Base-by-base conservation (phyloP, 2,888 invertebrate genomes). In the Tillus elongatus region DNA sequence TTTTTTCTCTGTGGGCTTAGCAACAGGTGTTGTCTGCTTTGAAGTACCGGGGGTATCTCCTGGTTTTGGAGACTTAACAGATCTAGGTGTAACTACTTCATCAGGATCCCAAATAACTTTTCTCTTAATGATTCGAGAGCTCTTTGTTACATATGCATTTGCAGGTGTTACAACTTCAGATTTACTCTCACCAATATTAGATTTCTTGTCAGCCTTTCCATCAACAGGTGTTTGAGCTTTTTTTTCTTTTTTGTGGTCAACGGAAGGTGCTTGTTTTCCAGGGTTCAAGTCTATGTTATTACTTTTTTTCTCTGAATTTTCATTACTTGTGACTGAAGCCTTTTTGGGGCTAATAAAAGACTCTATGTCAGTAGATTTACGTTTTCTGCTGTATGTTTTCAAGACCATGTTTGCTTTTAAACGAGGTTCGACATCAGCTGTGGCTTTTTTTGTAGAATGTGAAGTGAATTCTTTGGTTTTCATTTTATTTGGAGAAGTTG, bases 71-170 rank as follows among this genome's bases (percentile, higher is more conserved):
- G 46, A 43, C 33, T 46, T 46, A 8, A 44, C 30, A 1, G 49
- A 44, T 16, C 64, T 66, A 37, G 67, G 70, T 27, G 71, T 69
- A 41, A 47, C 37, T 9, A 41, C 71, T 54, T 75, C 76, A 48
- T 75, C 77, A 3, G 82, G 82, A 61, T 82, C 82, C 75, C 79
- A 82, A 46, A 81, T 81, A 3, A 81, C 74, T 64, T 82, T 82
- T 44, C 75, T 77, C 54, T 81, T 82, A 15, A 82, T 79, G 12
- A 81, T 69, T 49, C 82, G 61, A 2, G 69, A 63, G 41, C 65
- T 63, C 45, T 66, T 67, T 10, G 66, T 67, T 1, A 65, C 48
- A 39, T 65, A 65, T 4, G 55, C 46, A 12, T 51, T 19, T 4
- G 43, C 16, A 2, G 46, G 37, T 12, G 31, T 24, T 33, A 33